A percentile compares a stretch with the other conserved stretches of the same genome.
phyloP scores from a whole-genome alignment of 2,888 invertebrate genomes.

The Scelioninae gen. 1 region DNA sequence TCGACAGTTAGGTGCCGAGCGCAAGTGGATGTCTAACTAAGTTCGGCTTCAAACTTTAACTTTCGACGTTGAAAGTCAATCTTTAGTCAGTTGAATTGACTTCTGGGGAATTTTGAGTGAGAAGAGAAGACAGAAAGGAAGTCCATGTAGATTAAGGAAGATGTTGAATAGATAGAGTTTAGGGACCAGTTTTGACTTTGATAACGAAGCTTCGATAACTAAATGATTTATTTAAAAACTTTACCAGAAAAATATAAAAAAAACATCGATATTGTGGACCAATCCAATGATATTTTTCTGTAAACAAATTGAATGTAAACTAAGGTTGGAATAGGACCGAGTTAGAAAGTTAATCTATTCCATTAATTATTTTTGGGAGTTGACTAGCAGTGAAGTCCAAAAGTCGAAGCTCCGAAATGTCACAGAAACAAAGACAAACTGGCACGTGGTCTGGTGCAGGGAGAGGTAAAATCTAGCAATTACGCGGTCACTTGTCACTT shows the following conservation, averaged over 20 bases:
- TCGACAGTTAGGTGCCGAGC: not conserved
- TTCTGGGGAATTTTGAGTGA: constrained; percentile 5
- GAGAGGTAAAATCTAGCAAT: constrained; percentile 75
- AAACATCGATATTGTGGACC: too few relatives aligned
- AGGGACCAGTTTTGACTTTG: too few relatives aligned
- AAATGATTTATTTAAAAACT: too few relatives aligned
- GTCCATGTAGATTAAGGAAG: not conserved
- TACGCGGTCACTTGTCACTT: constrained; percentile 83
- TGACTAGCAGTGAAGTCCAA: too few relatives aligned
- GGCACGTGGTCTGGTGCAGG: constrained; percentile 13
- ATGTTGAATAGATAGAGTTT: not conserved
- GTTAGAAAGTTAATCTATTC: too few relatives aligned
- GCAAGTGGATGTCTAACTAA: constrained; percentile 4
- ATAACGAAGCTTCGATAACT: too few relatives aligned
- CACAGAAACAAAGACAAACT: constrained; percentile 14
- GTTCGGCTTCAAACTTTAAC: constrained; percentile 15
- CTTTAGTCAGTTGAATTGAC: constrained; percentile 4
- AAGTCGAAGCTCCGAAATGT: constrained; percentile 12
- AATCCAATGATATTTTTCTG: too few relatives aligned
- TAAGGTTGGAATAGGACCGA: too few relatives aligned
- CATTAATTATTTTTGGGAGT: too few relatives aligned
- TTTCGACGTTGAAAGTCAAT: constrained; percentile 20
- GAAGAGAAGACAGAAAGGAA: too few relatives aligned
- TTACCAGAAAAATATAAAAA: too few relatives aligned
- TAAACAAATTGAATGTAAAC: too few relatives aligned